These are phyloP conservation scores for Drosophila varians DNA, from an alignment of 1,140 invertebrate species.

Conservation along the genomic window DNA sequence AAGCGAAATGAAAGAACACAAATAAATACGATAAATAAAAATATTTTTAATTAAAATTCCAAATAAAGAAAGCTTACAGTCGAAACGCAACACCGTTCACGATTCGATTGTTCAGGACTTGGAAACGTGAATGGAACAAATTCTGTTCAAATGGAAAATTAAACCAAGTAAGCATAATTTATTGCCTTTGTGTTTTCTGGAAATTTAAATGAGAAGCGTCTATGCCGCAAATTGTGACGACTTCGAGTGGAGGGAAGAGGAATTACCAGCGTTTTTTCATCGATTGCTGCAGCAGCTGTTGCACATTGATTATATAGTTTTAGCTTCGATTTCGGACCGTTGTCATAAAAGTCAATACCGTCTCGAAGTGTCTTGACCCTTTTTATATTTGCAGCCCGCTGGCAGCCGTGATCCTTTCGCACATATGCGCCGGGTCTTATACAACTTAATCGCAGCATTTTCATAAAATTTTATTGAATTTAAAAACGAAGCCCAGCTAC, in stretches of 20 bases:
- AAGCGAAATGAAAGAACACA: conserved; percentile 22
- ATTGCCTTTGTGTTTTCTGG: conserved; percentile 43
- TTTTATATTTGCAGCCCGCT: conserved; percentile 38
- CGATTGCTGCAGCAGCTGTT: conserved; percentile 75
- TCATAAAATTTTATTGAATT: conserved; percentile 83
- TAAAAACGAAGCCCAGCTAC: conserved; percentile 67
- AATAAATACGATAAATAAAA: conserved; percentile 76
- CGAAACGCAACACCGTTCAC: conserved; percentile 7
- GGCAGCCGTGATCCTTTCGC: conserved; percentile 29
- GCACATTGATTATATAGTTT: conserved; percentile 79
- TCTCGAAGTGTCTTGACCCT: conserved; percentile 63
- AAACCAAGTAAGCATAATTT: conserved; percentile 42
- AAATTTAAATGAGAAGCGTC: conserved; percentile 34
- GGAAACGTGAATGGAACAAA: conserved; percentile 17
- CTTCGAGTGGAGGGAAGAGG: conserved; percentile 12
- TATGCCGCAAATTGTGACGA: conserved; percentile 15
- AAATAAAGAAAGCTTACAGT: conserved; percentile 29
- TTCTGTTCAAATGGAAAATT: conserved; percentile 28
- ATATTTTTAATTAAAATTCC: conserved; percentile 77
- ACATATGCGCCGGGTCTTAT: conserved; percentile 52
- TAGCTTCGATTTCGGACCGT: conserved; percentile 38
- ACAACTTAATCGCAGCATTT: conserved; percentile 78
- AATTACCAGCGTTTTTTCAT: conserved; percentile 41
- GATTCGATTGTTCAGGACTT: neutral
- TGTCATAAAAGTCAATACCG: conserved; percentile 73